Conservation (phyloP, 1,140 invertebrate genomes). For the Ruditapes philippinarum region DNA sequence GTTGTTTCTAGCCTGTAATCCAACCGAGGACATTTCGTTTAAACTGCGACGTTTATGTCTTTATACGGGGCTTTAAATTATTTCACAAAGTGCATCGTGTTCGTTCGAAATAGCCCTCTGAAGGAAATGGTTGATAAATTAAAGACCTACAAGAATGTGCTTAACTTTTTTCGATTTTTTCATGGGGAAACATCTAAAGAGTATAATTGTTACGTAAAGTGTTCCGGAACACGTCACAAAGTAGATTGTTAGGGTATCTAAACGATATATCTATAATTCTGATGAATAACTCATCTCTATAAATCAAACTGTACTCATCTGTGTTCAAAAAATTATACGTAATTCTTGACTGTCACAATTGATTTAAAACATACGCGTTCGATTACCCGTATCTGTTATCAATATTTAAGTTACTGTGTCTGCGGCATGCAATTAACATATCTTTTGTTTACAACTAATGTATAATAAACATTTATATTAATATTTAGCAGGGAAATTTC, state of each 20-base stretch:
- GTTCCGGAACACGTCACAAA: constrained; percentile 30
- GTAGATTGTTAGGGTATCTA: not conserved
- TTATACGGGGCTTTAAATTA: constrained; percentile 6
- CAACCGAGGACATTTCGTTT: constrained; percentile 17
- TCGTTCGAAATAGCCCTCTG: not conserved
- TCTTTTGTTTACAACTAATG: too few relatives aligned
- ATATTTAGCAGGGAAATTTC: too few relatives aligned
- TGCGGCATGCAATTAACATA: too few relatives aligned
- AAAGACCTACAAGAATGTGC: not conserved
- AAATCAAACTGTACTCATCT: not conserved
- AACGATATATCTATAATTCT: not conserved
- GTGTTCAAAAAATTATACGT: not conserved
- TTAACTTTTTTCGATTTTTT: constrained; percentile 8
- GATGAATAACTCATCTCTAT: not conserved
- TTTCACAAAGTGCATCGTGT: not conserved
- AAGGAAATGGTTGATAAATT: constrained; percentile 28
- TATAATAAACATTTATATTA: too few relatives aligned
- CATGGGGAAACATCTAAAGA: not conserved
- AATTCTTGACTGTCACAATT: not conserved
- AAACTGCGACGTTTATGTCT: constrained; percentile 28
- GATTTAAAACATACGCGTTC: not conserved
- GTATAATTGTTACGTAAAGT: constrained; percentile 2
- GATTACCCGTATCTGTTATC: too few relatives aligned
- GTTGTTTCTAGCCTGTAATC: constrained; percentile 12
- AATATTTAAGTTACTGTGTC: too few relatives aligned